Conservation (phyloP, 2,888 invertebrate species). For the Lottia gigantea region DNA sequence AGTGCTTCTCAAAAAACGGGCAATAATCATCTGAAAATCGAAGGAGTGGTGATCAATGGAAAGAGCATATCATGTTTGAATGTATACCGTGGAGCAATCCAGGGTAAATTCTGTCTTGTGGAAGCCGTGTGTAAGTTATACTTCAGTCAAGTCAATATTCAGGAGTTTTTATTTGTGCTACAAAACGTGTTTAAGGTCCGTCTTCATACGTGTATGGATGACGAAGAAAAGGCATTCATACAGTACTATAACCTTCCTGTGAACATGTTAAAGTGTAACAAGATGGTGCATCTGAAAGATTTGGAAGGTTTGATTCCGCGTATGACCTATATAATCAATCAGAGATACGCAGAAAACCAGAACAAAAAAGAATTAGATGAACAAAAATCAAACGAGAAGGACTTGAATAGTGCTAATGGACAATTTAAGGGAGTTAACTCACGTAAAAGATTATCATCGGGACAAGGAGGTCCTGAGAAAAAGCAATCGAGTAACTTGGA, state of each 20-base stretch:
- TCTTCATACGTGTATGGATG: slow-evolving; percentile 51
- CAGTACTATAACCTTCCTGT: slow-evolving; percentile 63
- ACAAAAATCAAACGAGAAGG: not conserved
- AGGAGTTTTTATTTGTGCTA: slow-evolving; percentile 59
- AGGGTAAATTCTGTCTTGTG: slow-evolving; percentile 57
- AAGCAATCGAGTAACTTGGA: slow-evolving; percentile 26
- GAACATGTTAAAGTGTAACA: slow-evolving; percentile 60
- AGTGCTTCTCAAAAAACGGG: slow-evolving; percentile 27
- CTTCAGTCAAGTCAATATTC: slow-evolving; percentile 58
- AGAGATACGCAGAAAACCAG: slow-evolving; percentile 13
- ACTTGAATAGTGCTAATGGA: not conserved
- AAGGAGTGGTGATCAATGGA: slow-evolving; percentile 54
- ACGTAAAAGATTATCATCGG: not conserved
- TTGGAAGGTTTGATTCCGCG: slow-evolving; percentile 59
- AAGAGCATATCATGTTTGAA: slow-evolving; percentile 63
- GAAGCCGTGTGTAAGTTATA: slow-evolving; percentile 63
- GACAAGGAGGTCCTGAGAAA: slow-evolving; percentile 13
- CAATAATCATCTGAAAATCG: slow-evolving; percentile 35
- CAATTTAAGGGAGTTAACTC: not conserved
- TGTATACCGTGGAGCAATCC: slow-evolving; percentile 36
- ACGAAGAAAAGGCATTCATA: slow-evolving; percentile 62
- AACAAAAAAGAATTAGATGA: not conserved
- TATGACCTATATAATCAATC: slow-evolving; percentile 55
- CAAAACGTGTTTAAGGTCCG: slow-evolving; percentile 57
- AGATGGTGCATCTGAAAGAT: slow-evolving; percentile 58